Base-by-base conservation (phyloP, 2,113 vertebrate genomes). In the Takifugu bimaculatus region DNA sequence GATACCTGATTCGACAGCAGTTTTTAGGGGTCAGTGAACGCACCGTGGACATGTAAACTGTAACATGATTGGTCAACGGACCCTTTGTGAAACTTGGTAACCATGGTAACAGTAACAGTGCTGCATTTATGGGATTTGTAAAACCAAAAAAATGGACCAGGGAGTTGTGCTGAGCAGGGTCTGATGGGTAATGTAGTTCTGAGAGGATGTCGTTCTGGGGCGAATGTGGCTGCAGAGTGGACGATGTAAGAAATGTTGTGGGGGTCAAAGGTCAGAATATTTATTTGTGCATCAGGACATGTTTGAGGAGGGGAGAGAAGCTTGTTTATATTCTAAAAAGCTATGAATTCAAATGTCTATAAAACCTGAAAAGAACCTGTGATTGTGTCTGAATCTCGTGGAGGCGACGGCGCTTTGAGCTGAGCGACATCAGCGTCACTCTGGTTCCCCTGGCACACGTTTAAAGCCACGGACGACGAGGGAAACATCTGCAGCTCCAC, bases 261-360 rank as follows among this genome's bases (percentile, higher is more conserved):
- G 11, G 61, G 77, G 75, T 81, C 60, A 77, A 42, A 79, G 70
- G 61, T 82, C 73, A 83, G 69, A 86, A 86, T 86, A 92, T 91
- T 91, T 91, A 92, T 90, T 91, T 78, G 74, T 83, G 68, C 77
- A 75, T 73, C 55, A 73, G 78, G 51, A 64, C 73, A 70, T 3
- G 70, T 75, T 32, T 15, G 58, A 52, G 57, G 68, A 67, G 1
- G 63, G 26, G 20, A 26, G 10, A 58, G 56, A 67, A 74, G 74
- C 68, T 73, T 86, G 85, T 90, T 88, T 91, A 88, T 91, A 90
- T 87, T 83, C 65, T 81, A 86, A 75, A 88, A 80, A 80, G 79
- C 75, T 82, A 71, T 73, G 28, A 60, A 68, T 63, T 77, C 75
- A 84, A 79, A 88, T 69, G 70, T 87, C 71, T 90, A 89, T 87